phyloP scores from a whole-genome alignment of 2,113 vertebrate species.

The Boulengeromyrus knoepffleri region DNA sequence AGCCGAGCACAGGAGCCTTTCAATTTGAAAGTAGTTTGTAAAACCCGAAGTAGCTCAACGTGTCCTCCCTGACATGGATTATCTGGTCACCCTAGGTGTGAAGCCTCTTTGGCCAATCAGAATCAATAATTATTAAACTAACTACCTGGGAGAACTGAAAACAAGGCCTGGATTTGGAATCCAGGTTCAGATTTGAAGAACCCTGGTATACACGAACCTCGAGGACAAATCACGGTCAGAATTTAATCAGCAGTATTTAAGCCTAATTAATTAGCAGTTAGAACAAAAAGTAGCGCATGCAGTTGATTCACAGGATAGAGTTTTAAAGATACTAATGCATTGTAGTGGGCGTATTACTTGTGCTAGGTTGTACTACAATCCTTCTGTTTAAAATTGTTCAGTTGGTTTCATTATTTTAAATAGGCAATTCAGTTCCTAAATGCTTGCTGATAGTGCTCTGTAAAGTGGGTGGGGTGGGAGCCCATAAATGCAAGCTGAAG shows the following conservation, averaged over 20 bases:
- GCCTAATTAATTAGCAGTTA: background rate
- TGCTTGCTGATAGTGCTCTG: background rate
- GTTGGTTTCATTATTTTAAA: background rate
- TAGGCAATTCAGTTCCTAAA: background rate
- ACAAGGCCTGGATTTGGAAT: too few species aligned
- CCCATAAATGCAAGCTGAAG: slow-evolving; percentile 34
- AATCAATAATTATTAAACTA: too few species aligned
- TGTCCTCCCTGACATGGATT: too few species aligned
- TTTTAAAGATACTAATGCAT: background rate
- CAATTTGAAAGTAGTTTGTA: too few species aligned
- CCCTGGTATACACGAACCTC: background rate
- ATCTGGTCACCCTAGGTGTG: too few species aligned
- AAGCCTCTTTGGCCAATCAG: too few species aligned
- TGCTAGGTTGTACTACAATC: background rate
- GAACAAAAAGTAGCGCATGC: background rate
- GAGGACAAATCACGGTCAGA: background rate
- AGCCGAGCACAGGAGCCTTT: too few species aligned
- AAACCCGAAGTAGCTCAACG: too few species aligned
- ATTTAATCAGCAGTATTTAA: background rate
- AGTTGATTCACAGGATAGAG: background rate
- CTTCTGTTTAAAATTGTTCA: background rate
- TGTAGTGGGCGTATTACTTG: background rate
- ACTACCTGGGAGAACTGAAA: too few species aligned
- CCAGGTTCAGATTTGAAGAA: too few species aligned
- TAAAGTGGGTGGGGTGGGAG: background rate